Percentiles rank a stretch among this genome's conserved stretches.
Conservation (phyloP, 2,797 vertebrate species). For the Macropodus opercularis region DNA sequence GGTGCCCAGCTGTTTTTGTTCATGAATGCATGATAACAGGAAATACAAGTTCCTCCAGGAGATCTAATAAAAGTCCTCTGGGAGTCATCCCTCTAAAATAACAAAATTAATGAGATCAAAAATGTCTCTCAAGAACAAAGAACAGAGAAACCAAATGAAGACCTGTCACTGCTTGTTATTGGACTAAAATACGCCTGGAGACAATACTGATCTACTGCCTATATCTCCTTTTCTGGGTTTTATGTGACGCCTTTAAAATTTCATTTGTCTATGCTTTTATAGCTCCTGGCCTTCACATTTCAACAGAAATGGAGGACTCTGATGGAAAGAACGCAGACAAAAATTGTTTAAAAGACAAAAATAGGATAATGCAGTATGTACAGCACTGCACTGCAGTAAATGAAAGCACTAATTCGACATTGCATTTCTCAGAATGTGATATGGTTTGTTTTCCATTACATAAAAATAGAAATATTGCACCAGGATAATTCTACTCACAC, state of each 20-base stretch:
- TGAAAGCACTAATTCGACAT: not conserved
- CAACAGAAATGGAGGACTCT: not conserved
- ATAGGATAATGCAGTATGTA: not conserved
- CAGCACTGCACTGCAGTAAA: not conserved
- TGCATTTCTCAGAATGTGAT: not conserved
- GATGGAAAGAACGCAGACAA: not conserved
- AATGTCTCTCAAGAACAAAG: slow-evolving; percentile 16
- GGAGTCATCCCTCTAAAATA: slow-evolving; percentile 22
- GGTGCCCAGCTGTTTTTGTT: not conserved
- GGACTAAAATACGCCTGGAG: slow-evolving; percentile 27
- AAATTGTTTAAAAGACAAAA: not conserved
- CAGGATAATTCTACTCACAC: not conserved
- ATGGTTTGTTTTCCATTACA: not conserved
- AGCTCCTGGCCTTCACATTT: slow-evolving; percentile 4
- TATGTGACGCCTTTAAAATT: slow-evolving; percentile 5
- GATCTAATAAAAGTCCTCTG: slow-evolving; percentile 22
- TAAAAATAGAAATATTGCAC: not conserved
- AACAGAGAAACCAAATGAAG: slow-evolving; percentile 39
- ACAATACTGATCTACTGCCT: slow-evolving; percentile 25
- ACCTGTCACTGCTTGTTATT: slow-evolving; percentile 32
- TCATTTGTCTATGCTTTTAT: slow-evolving; percentile 18
- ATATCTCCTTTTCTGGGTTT: slow-evolving; percentile 10
- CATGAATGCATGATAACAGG: slow-evolving; percentile 19
- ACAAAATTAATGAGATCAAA: slow-evolving; percentile 14
- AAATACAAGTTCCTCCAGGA: slow-evolving; percentile 12